A percentile compares a stretch with the other conserved stretches of the same genome.
Conservation (phyloP, 2,797 vertebrate genomes). For the Argentina silus region DNA sequence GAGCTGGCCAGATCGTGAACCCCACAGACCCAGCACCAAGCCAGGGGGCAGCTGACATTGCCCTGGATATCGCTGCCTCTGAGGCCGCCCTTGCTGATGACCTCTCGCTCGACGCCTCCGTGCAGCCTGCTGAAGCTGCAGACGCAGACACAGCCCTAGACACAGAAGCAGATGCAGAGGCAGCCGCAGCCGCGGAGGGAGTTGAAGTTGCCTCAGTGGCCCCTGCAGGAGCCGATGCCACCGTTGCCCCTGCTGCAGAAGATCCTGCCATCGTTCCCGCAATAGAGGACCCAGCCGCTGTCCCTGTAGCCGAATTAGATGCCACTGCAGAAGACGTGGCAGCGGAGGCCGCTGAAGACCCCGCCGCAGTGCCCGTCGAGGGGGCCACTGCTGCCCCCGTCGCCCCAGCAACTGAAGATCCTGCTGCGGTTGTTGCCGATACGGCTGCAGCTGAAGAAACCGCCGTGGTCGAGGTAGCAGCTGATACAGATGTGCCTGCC, state of each 20-base stretch:
- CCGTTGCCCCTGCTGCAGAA: conserved; percentile 43
- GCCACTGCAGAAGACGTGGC: background rate
- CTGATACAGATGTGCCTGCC: conserved; percentile 3
- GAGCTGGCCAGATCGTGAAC: conserved; percentile 34
- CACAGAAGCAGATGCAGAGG: conserved; percentile 25
- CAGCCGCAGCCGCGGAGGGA: conserved; percentile 36
- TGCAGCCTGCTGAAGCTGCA: conserved; percentile 17
- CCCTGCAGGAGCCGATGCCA: conserved; percentile 13
- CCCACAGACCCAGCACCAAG: conserved; percentile 26
- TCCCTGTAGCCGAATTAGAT: no score
- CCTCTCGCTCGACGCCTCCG: conserved; percentile 12
- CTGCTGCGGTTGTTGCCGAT: conserved; percentile 24
- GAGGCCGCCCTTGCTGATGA: conserved; percentile 37
- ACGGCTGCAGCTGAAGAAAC: conserved; percentile 18
- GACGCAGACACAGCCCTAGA: conserved; percentile 12
- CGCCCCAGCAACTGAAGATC: conserved; percentile 34
- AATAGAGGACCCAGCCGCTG: background rate
- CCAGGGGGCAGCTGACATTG: conserved; percentile 52
- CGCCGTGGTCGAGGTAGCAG: conserved; percentile 10
- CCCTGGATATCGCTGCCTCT: conserved; percentile 54
- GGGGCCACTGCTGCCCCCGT: conserved; percentile 24
- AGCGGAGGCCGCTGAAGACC: background rate
- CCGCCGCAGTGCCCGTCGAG: conserved; percentile 33
- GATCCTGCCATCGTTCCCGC: background rate
- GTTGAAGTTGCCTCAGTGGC: conserved; percentile 40